Evolutionary conservation across 1,140 invertebrate species (phyloP), one percentile per base, ranked within the genome.

Genomic region (Akabosia matsudoensis): DNA sequence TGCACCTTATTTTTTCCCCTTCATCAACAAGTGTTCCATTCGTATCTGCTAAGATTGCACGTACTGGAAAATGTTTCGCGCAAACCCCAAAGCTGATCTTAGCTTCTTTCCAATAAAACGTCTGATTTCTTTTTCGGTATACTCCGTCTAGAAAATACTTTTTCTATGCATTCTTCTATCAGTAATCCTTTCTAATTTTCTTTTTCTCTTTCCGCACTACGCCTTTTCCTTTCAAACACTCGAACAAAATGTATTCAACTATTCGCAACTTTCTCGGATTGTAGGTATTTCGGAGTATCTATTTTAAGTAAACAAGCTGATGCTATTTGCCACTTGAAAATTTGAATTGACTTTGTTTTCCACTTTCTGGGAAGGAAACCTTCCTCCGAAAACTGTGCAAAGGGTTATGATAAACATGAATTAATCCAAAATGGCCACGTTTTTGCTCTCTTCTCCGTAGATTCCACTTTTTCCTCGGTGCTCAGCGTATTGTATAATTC

Each of bases 401-500:
- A 45, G 18, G 7, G 7, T 7, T 45, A 56, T 67, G 22, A 2
- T 67, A 31, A 30, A 30, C 28, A 31, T 30, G 61, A 14, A 67
- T 67, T 67, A 67, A 67, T n/a, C 7, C 26, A 30, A 67, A 45
- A 67, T 67, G 61, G 61, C 61, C 24, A 67, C 28, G 61, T 67
- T 61, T 45, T 67, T 67, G 61, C 61, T 67, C 61, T 67, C 61
- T 67, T 67, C 61, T 67, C 61, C 61, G 13, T 24, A 67, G 61
- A 67, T 30, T 61, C 13, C 7, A 45, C 7, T 10, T 56, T 56
- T 56, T 22, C 54, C 54, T 56, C n/a, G 13, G 14, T 22, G 14
- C 54, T 56, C 54, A 16, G 22, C 24, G n/a, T 24, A 10, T 45
- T 45, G 7, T 45, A 45, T 7, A 45, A 45, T 56, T 56, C 24